Base-by-base conservation (phyloP, 92 coral and sea anemone species). In the Parazoanthus swiftii region DNA sequence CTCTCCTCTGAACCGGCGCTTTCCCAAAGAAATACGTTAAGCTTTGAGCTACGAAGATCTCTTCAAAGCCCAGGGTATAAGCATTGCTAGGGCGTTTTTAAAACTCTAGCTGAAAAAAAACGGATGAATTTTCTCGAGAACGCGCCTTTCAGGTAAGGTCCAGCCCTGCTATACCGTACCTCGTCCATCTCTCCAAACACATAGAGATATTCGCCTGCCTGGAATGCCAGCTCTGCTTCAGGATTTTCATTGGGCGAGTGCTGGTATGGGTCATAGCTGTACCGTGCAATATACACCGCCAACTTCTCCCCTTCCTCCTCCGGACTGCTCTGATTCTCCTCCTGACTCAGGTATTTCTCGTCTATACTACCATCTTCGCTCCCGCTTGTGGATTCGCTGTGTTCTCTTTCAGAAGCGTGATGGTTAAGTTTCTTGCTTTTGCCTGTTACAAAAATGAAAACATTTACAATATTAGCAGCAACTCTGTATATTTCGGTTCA, bases 201-300 rank as follows among this genome's bases (percentile, higher is more conserved):
- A 84, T 97, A 97, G 77, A 97, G 89, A 79, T 97, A 97, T 81
- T 97, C 99, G 1, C 99, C 99, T 8, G 99, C 99, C 88, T 97
- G 99, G 92, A 97, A 97, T 4, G 99, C 99, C 35, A 97, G 94
- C 89, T 97, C 99, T 80, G 91, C 94, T 18, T 97, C 97, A 1
- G 99, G 99, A 67, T 89, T 89, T 14, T 97, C 99, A 85, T 97
- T 97, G 48, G 99, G 99, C 8, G 99, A 97, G 86, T 97, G 95
- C 63, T 93, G 95, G 36, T 80, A 68, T 16, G 99, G 99, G 79
- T 97, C 99, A 54, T 97, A 97, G 88, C 97, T 97, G 90, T 94
- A 97, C 46, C 98, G 92, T 10, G 99, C 99, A 44, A 97, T 92
- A 77, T 85, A 97, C 80, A 97, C 98, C 0, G 98, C 93, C 50